These are phyloP conservation scores for Catamblyrhynchus diadema DNA, from an alignment of 2,797 vertebrate genomes.

Conservation along the genomic window DNA sequence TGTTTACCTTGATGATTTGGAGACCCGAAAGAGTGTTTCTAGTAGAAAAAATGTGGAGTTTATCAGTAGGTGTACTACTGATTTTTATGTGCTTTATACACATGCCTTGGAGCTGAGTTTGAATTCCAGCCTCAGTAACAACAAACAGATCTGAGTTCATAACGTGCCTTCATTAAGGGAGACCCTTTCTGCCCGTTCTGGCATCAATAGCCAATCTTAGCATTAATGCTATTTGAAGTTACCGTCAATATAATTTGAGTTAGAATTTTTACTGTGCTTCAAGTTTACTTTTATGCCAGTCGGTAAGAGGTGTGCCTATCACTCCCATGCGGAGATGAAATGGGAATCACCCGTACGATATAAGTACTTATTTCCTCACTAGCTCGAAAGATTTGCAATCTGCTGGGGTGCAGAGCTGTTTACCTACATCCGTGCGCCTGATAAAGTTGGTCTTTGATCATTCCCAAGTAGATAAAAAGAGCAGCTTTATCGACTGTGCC, in stretches of 20 bases:
- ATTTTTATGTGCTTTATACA: constrained; percentile 18
- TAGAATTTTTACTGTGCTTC: background rate
- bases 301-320: background rate
- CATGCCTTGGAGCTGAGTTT: constrained; percentile 21
- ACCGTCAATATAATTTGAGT: background rate
- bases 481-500: constrained; percentile 39
- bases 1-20: background rate
- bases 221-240: background rate
- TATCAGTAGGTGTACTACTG: constrained; percentile 34
- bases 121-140: constrained; percentile 47
- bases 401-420: constrained; percentile 1
- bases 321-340: background rate
- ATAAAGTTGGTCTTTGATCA: constrained; percentile 51
- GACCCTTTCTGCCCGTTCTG: constrained; percentile 22
- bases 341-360: background rate
- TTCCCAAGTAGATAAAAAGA: constrained; percentile 24
- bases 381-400: constrained; percentile 10
- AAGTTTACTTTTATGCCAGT: background rate
- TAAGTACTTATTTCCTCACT: constrained; percentile 18
- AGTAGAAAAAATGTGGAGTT: background rate
- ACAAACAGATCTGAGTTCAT: constrained; percentile 38
- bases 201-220: constrained; percentile 14
- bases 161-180: constrained; percentile 8
- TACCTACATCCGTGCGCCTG: constrained; percentile 23
- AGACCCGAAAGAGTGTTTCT: background rate